Evolutionary conservation across 1,140 invertebrate species (phyloP).

Genomic region (Pantala flavescens): DNA sequence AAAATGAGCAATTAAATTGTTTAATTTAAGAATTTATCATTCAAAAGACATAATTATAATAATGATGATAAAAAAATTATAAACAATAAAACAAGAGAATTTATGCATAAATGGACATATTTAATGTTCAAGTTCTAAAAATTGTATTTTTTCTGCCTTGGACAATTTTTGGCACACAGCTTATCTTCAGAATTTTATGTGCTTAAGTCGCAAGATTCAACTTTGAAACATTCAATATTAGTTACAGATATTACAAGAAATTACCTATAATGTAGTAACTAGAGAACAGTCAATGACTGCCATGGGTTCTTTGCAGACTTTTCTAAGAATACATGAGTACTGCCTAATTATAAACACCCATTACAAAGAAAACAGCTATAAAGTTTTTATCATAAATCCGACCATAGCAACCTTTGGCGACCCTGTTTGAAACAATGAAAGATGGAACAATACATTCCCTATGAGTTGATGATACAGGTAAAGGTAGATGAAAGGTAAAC

Average conservation of each 20-base stretch:
- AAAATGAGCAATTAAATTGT: not conserved
- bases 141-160: no score
- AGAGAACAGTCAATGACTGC: not conserved
- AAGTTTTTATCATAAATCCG: not conserved
- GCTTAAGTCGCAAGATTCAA: no score
- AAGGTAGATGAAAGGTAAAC: not conserved
- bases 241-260: not conserved
- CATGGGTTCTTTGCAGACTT: not conserved
- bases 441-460: not conserved
- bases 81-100: no score
- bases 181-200: no score
- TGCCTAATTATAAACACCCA: not conserved
- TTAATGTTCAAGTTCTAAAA: no score
- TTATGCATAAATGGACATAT: no score
- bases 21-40: no score
- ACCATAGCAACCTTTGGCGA: slow-evolving; percentile 4
- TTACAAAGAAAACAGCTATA: not conserved
- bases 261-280: not conserved
- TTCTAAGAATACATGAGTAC: not conserved
- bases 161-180: no score
- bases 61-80: no score
- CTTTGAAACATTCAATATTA: not conserved
- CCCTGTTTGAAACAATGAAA: slow-evolving; percentile 9
- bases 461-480: not conserved
- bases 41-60: no score